These are phyloP conservation scores for Potorous gilbertii DNA, from an alignment of 2,797 vertebrate genomes.

Conservation along the genomic window DNA sequence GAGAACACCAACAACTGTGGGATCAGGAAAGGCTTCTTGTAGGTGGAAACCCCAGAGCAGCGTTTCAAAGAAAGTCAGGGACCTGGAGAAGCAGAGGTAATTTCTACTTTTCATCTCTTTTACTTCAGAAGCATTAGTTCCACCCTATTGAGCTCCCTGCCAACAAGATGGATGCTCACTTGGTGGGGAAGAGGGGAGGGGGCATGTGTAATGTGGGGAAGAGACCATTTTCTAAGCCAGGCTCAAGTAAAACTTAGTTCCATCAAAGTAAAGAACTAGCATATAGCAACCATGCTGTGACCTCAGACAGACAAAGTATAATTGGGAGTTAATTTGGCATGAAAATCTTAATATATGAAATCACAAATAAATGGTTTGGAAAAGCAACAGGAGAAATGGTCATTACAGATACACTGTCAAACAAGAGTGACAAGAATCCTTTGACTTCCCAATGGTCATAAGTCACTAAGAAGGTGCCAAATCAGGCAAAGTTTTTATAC, in stretches of 20 bases:
- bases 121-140: neutral
- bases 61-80: neutral
- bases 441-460: neutral
- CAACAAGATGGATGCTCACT: neutral
- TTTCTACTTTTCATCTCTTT: neutral
- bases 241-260: neutral
- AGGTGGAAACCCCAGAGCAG: neutral
- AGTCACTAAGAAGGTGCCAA: neutral
- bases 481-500: neutral
- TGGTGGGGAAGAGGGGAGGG: neutral
- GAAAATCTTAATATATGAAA: constrained; percentile 79
- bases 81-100: neutral
- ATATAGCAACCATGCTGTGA: constrained; percentile 34
- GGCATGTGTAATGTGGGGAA: neutral
- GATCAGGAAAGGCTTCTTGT: neutral
- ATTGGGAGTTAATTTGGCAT: constrained; percentile 77
- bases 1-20: neutral
- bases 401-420: constrained; percentile 57
- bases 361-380: constrained; percentile 65
- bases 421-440: constrained; percentile 8
- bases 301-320: constrained; percentile 59
- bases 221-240: constrained; percentile 9
- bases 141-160: neutral
- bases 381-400: constrained; percentile 67
- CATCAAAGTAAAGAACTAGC: neutral